Evolutionary conservation across 2,888 invertebrate species (phyloP), one percentile per base, ranked within the genome.

Genomic region (Pimpla rufipes): DNA sequence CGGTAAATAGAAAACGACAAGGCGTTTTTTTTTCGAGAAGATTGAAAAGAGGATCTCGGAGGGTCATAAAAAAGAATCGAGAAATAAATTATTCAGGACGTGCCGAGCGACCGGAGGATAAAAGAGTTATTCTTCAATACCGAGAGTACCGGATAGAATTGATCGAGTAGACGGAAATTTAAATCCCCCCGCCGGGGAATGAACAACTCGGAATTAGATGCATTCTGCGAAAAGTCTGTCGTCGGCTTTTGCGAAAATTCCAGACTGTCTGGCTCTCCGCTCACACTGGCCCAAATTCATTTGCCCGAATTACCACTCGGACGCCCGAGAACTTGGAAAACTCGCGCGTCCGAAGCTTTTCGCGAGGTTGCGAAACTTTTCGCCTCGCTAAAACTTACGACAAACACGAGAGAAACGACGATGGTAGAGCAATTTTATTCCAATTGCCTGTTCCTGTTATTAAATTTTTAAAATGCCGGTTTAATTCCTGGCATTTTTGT

Each of bases 281-380:
- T 29, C 37, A 64, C 45, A 29, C 42, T 42, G 35, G 57, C 35
- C 52, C 74, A 64, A 62, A 70, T 79, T 75, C 78, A 50, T 64
- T 79, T 47, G 40, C 37, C 13, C 62, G 82, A 82, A 79, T 82
- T 70, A 79, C 68, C 45, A 23, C 64, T 37, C 64, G 40, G 74
- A 47, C 47, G 11, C 2, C 59, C 10, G 52, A 70, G 37, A 55
- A 55, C 50, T 79, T 64, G 42, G 42, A 76, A 79, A 70, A 47
- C 35, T 52, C 70, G 8, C n/a, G 16, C 13, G 10, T 13, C 42
- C 64, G 45, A 75, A 64, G 57, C 57, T 71, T 59, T 71, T 52
- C 23, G 16, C n/a, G n/a, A 70, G 16, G 40, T 73, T 66, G 37
- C 6, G 42, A 70, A 79, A 45, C 64, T 79, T 82, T 62, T 10